phyloP scores from a whole-genome alignment of 2,113 vertebrate species.

The Xenopus tropicalis region UCB_Xtro_10.0 CM004447.2:76021001-76021500 shows the following conservation, averaged over 20 bases:
- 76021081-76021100: too few species aligned
- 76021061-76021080: too few species aligned
- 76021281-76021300: conserved; percentile 1
- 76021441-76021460: not conserved
- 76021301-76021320: conserved; percentile 13
- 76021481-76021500: not conserved
- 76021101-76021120: too few species aligned
- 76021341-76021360: conserved; percentile 26
- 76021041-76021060: too few species aligned
- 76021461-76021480: not conserved
- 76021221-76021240: too few species aligned
- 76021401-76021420: conserved; percentile 14
- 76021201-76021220: too few species aligned
- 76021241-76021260: not conserved
- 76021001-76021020: too few species aligned
- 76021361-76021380: conserved; percentile 9
- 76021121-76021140: too few species aligned
- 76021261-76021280: not conserved
- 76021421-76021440: conserved; percentile 9
- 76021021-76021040: too few species aligned
- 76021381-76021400: not conserved
- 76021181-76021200: too few species aligned
- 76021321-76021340: conserved; percentile 13
- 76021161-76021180: too few species aligned
- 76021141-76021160: too few species aligned